phyloP scores from a whole-genome alignment of 2,888 invertebrate species.

The Apodemia duryi region DNA sequence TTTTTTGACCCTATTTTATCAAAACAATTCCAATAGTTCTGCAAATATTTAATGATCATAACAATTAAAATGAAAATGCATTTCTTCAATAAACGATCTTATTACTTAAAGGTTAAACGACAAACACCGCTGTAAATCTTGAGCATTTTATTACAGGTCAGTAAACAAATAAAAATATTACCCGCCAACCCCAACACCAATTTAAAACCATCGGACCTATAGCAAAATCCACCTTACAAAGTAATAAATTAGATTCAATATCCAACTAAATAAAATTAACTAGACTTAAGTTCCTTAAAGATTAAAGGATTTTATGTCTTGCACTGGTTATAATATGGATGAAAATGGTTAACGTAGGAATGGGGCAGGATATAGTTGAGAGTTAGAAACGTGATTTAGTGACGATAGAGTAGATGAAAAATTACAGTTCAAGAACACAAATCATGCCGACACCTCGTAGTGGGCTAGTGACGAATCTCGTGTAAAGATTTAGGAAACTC shows the following conservation, averaged over 20 bases:
- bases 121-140: conserved; percentile 36
- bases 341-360: conserved; percentile 28
- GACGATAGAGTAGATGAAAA: conserved; percentile 43
- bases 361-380: conserved; percentile 35
- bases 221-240: conserved; percentile 29
- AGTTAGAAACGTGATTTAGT: conserved; percentile 46
- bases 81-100: background rate
- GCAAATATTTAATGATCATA: background rate
- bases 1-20: background rate
- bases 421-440: conserved; percentile 41
- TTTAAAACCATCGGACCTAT: conserved; percentile 21
- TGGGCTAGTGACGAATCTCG: conserved; percentile 37
- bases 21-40: background rate
- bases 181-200: conserved; percentile 22
- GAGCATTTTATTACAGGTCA: conserved; percentile 36
- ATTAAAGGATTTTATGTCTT: conserved; percentile 24
- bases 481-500: conserved; percentile 27
- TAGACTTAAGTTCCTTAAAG: conserved; percentile 19
- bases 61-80: conserved; percentile 1
- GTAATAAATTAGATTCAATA: conserved; percentile 30
- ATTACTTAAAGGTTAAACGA: conserved; percentile 15
- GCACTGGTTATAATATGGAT: conserved; percentile 22
- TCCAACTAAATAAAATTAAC: conserved; percentile 27
- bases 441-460: conserved; percentile 43
- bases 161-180: conserved; percentile 43